Percentiles rank a stretch among this genome's conserved stretches.
These are phyloP conservation scores for Dyspetes luteomarginatus DNA, from an alignment of 2,888 invertebrate genomes.

Conservation along the genomic window DNA sequence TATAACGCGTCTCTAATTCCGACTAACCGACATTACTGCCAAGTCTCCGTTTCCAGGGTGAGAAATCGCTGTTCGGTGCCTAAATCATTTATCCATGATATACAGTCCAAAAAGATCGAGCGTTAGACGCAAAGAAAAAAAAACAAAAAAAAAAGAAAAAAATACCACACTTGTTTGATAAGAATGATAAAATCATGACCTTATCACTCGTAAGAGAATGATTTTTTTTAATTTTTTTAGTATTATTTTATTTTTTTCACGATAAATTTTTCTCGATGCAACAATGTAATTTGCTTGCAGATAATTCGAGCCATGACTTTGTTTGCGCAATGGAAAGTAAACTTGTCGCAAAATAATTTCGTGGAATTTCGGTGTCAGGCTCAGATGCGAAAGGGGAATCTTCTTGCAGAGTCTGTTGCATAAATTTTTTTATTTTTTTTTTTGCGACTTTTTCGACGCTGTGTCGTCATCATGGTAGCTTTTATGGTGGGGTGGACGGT, in stretches of 20 bases:
- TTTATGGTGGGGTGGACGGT: background rate
- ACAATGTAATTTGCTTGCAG: too few species aligned
- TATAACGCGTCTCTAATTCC: conserved; percentile 64
- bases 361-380: conserved; percentile 13
- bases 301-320: conserved; percentile 1
- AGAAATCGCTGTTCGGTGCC: conserved; percentile 24
- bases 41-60: conserved; percentile 58
- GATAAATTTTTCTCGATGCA: background rate
- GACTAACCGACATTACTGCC: conserved; percentile 63
- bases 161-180: background rate
- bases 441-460: conserved; percentile 2
- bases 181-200: background rate
- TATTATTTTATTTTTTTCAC: background rate
- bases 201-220: background rate
- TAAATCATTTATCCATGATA: conserved; percentile 29
- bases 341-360: background rate
- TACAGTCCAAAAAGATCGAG: background rate
- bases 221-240: background rate
- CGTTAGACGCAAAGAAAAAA: background rate
- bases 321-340: background rate
- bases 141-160: background rate
- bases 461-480: conserved; percentile 30
- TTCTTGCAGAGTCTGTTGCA: background rate
- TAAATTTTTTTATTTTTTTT: background rate
- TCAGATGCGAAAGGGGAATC: conserved; percentile 25